Conservation (phyloP, 2,113 vertebrate species). For the Periophthalmus modestus region DNA sequence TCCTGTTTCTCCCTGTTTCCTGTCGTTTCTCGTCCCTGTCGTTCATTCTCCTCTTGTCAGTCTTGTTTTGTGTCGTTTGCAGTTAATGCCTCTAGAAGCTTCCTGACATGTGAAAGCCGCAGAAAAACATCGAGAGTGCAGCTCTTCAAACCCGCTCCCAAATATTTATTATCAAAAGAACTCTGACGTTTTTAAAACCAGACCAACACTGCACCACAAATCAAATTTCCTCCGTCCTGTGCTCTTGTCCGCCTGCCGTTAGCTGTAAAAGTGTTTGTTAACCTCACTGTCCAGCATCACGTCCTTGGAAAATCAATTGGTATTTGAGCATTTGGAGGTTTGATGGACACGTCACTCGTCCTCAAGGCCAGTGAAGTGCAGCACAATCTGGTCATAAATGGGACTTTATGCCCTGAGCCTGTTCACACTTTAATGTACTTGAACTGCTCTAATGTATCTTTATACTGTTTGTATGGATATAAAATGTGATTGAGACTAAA, state of each 20-base stretch:
- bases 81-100: background rate
- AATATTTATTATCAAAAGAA: conserved; percentile 11
- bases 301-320: conserved; percentile 48
- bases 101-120: background rate
- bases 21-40: too few species aligned
- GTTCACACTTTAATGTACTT: too few species aligned
- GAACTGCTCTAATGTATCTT: too few species aligned
- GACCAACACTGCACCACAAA: conserved; percentile 25
- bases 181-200: conserved; percentile 31
- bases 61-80: background rate
- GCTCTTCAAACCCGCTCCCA: background rate
- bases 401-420: conserved; percentile 19
- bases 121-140: conserved; percentile 8
- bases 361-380: conserved; percentile 7
- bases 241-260: conserved; percentile 12
- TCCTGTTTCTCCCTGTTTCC: too few species aligned
- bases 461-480: too few species aligned
- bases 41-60: too few species aligned
- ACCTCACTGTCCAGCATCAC: conserved; percentile 18
- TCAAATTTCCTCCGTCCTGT: conserved; percentile 38
- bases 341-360: conserved; percentile 16
- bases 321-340: conserved; percentile 39
- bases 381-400: conserved; percentile 24
- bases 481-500: too few species aligned
- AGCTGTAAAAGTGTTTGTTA: conserved; percentile 46